Evolutionary conservation across 2,888 invertebrate species (phyloP).

Genomic region (Orchesella flavescens): DNA sequence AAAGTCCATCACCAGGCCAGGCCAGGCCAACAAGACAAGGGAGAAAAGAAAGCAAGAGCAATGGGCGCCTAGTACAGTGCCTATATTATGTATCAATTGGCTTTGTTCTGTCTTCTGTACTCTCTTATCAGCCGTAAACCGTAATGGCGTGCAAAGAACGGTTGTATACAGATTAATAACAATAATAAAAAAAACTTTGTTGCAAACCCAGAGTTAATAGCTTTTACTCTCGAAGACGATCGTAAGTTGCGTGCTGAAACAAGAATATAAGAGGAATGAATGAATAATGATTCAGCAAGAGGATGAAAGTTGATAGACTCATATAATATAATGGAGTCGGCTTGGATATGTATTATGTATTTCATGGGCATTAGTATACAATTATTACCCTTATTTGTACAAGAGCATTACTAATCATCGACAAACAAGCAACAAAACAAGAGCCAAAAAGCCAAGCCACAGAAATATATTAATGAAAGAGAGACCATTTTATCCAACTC

Average conservation of each 20-base stretch:
- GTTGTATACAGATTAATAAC: too few species aligned
- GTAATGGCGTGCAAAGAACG: too few species aligned
- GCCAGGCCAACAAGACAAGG: too few species aligned
- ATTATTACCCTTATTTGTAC: constrained; percentile 16
- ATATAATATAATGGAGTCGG: not conserved
- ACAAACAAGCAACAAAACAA: not conserved
- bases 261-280: not conserved
- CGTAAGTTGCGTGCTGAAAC: not conserved
- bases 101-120: too few species aligned
- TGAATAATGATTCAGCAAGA: not conserved
- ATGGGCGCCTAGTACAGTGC: too few species aligned
- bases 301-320: not conserved
- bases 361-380: constrained; percentile 14
- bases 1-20: too few species aligned
- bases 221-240: too few species aligned
- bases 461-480: not conserved
- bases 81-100: too few species aligned
- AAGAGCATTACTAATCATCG: constrained; percentile 13
- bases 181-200: too few species aligned
- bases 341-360: not conserved
- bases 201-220: too few species aligned
- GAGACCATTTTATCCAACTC: constrained; percentile 14
- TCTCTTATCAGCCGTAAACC: too few species aligned
- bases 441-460: not conserved
- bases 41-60: too few species aligned